Conservation (phyloP, 1,140 invertebrate species). For the Dendroctonus ponderosae region DNA sequence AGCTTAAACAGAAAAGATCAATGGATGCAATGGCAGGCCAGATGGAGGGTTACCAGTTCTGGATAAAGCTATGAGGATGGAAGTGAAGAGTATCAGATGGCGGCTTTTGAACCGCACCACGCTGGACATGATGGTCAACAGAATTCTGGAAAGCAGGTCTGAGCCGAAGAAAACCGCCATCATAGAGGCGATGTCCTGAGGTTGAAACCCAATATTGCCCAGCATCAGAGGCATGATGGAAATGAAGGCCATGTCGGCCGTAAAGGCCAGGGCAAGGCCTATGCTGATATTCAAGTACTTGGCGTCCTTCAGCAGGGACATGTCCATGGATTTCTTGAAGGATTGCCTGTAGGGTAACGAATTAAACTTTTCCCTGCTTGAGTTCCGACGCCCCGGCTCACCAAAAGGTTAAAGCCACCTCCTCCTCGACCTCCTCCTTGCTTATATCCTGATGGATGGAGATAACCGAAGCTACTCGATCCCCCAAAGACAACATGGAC, state of each 20-base stretch:
- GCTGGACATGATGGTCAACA: slow-evolving; percentile 38
- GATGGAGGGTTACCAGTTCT: slow-evolving; percentile 38
- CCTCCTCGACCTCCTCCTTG: slow-evolving; percentile 6
- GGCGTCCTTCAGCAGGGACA: slow-evolving; percentile 42
- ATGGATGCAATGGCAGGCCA: background rate
- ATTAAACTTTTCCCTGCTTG: background rate
- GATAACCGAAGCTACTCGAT: slow-evolving; percentile 32
- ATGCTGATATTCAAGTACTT: slow-evolving; percentile 44
- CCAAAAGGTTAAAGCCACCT: slow-evolving; percentile 12
- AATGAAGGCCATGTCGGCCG: slow-evolving; percentile 43
- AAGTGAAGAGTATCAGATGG: slow-evolving; percentile 40
- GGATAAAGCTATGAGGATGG: slow-evolving; percentile 39
- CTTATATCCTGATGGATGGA: slow-evolving; percentile 15
- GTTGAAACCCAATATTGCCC: slow-evolving; percentile 38
- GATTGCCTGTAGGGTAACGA: slow-evolving; percentile 25
- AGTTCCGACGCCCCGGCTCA: background rate
- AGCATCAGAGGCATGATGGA: slow-evolving; percentile 43
- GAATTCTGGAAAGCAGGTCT: slow-evolving; percentile 42
- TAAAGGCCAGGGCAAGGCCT: slow-evolving; percentile 42
- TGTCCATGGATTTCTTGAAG: slow-evolving; percentile 37
- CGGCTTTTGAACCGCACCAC: slow-evolving; percentile 39
- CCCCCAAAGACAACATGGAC: slow-evolving; percentile 34
- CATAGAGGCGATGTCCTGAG: slow-evolving; percentile 38
- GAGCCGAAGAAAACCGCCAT: slow-evolving; percentile 42
- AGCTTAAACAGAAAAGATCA: slow-evolving; percentile 6